phyloP scores from a whole-genome alignment of 2,888 invertebrate genomes.

The Augochlorella aurata region DNA sequence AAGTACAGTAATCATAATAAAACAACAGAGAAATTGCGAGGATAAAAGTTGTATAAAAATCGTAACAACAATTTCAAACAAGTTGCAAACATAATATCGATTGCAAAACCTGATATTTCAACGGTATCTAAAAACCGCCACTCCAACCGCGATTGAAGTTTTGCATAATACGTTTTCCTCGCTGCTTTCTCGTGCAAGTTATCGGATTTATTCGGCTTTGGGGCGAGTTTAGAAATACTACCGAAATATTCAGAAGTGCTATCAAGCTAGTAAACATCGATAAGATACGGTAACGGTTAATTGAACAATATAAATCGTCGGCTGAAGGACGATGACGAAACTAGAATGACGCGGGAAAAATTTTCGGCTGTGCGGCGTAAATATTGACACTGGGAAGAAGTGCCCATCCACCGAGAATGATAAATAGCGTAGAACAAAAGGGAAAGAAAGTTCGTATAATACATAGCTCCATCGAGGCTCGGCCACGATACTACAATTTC shows the following conservation, averaged over 20 bases:
- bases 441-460: background rate
- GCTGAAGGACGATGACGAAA: background rate
- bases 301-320: background rate
- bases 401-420: background rate
- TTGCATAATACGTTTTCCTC: no score
- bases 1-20: no score
- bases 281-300: background rate
- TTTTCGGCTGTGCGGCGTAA: background rate
- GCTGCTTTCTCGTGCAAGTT: no score
- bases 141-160: no score
- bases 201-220: background rate
- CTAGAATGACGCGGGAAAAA: background rate
- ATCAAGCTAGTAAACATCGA: background rate
- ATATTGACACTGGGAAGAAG: background rate
- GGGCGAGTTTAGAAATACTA: background rate
- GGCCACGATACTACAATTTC: background rate
- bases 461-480: background rate
- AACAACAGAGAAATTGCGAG: no score
- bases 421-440: background rate
- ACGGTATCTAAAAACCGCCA: no score
- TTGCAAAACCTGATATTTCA: no score
- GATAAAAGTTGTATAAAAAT: no score
- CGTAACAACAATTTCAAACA: no score
- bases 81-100: no score
- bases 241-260: background rate